Base-by-base conservation (phyloP, 2,113 vertebrate genomes). In the Merops nubicus region DNA sequence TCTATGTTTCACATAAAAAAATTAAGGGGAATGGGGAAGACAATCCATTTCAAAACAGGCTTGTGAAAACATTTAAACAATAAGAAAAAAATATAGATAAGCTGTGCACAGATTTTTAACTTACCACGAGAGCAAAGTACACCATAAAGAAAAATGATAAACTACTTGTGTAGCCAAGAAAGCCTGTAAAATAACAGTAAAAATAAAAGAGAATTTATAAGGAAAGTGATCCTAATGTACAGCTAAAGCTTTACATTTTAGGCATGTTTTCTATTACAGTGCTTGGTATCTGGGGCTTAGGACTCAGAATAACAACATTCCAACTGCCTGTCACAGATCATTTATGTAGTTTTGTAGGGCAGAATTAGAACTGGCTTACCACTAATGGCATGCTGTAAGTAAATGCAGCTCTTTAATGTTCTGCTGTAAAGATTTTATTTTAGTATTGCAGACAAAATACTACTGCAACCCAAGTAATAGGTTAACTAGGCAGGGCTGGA, bases 151-250 rank as follows among this genome's bases (percentile, higher is more conserved):
- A 96, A 98, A 99, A 99, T 96, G 99, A 99, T 78, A 99, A 96
- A 98, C 99, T 98, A 97, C 99, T 99, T 97, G 99, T 99, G 98
- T 99, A 99, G 96, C 99, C 99, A 97, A 99, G 98, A 98, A 99
- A 99, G 95, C 99, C 99, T 99, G 98, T 96, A 97, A 98, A 98
- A 98, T 98, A 97, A 98, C 96, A 98, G 79, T 96, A 97, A 97
- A 97, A 94, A 98, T 97, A 98, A 98, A 98, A 98, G 96, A 95
- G 98, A 98, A 98, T 98, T 98, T 98, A 98, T 98, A 98, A 98
- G 98, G 97, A 98, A 98, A 98, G 96, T 94, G 97, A 98, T 97
- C 97, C 96, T 96, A 98, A 97, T 90, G 60, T 96, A 97, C 91
- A 93, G 97, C 97, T 96, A 97, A 97, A 97, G 97, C 97, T 98